Percentiles rank a stretch among this genome's conserved stretches.
These are phyloP conservation scores for Mythimna albipuncta DNA, from an alignment of 2,888 invertebrate genomes.

Conservation along the genomic window DNA sequence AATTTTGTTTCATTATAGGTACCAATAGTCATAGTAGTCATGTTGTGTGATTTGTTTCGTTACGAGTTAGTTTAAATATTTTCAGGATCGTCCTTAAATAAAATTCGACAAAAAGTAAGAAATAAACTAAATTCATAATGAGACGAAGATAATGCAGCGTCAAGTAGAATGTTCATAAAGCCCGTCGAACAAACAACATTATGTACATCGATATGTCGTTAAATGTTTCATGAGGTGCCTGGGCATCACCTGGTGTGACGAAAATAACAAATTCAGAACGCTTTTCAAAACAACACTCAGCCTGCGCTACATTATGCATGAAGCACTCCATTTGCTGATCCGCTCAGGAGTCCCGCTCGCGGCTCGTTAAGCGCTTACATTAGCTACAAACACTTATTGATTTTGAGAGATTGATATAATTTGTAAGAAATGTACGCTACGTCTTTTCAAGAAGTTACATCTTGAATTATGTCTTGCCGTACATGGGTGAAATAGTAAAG, in stretches of 20 bases:
- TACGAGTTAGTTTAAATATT: not conserved
- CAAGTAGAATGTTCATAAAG: slow-evolving; percentile 39
- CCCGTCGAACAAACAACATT: slow-evolving; percentile 40
- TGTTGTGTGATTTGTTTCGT: not conserved
- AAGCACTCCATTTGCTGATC: slow-evolving; percentile 91
- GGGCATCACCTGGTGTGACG: slow-evolving; percentile 89
- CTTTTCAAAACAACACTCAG: slow-evolving; percentile 90
- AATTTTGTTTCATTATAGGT: no score
- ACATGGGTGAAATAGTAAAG: slow-evolving; percentile 3
- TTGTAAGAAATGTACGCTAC: slow-evolving; percentile 73
- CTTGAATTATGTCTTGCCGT: slow-evolving; percentile 10
- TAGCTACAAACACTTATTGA: slow-evolving; percentile 90
- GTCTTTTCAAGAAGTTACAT: slow-evolving; percentile 47
- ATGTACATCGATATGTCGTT: slow-evolving; percentile 82
- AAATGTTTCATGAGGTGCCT: slow-evolving; percentile 88
- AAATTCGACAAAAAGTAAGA: no score
- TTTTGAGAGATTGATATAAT: slow-evolving; percentile 87
- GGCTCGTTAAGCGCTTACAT: slow-evolving; percentile 90
- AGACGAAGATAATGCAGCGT: slow-evolving; percentile 3
- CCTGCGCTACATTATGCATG: slow-evolving; percentile 89
- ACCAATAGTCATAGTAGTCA: no score
- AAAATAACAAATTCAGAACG: slow-evolving; percentile 90
- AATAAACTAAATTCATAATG: no score
- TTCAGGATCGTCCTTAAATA: not conserved
- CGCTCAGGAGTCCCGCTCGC: slow-evolving; percentile 89